Conservation (phyloP, 2,797 vertebrate species). For the Chaetophractus vellerosus region DNA sequence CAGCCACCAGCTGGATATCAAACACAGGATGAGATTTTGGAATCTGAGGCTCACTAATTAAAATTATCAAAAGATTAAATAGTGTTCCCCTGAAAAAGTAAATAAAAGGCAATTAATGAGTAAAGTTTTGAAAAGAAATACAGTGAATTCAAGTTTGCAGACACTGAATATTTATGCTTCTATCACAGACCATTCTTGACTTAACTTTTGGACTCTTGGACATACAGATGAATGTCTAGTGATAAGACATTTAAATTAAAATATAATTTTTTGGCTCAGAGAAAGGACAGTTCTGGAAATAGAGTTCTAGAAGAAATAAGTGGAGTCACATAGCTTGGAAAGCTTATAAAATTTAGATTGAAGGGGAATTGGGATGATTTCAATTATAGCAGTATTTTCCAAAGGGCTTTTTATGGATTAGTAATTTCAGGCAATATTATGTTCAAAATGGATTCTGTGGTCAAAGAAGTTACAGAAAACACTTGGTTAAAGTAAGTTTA, state of each 20-base stretch:
- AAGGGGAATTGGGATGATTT: not conserved
- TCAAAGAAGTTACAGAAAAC: not conserved
- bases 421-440: not conserved
- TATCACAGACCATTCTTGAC: not conserved
- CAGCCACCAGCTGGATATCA: constrained; percentile 52
- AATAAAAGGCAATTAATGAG: constrained; percentile 54
- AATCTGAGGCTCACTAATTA: constrained; percentile 82
- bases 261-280: constrained; percentile 36
- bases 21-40: constrained; percentile 61
- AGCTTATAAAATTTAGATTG: constrained; percentile 25
- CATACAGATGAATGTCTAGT: not conserved
- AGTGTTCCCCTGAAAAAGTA: constrained; percentile 87
- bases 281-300: constrained; percentile 4
- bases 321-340: not conserved
- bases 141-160: not conserved
- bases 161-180: not conserved
- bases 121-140: constrained; percentile 25
- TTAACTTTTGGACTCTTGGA: not conserved
- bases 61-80: constrained; percentile 83
- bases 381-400: constrained; percentile 38
- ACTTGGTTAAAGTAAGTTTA: not conserved
- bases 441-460: constrained; percentile 25
- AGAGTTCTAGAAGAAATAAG: not conserved
- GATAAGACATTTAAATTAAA: constrained; percentile 42
- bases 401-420: constrained; percentile 28